Evolutionary conservation across 2,888 invertebrate species (phyloP).

Genomic region (Eupeodes latifasciatus): DNA sequence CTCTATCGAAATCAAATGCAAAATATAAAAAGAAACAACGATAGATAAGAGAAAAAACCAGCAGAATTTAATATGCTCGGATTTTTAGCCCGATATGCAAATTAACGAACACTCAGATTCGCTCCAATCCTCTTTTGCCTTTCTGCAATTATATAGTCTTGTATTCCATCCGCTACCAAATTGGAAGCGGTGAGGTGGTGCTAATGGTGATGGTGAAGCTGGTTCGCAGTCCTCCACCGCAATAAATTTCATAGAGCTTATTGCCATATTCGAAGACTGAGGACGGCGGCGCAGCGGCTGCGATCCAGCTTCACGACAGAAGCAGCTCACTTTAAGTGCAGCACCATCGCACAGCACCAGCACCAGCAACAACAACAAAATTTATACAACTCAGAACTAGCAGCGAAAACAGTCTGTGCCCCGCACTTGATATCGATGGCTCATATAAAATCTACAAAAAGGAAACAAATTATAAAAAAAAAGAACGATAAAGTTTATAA

Average conservation of each 20-base stretch:
- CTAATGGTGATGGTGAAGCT: neutral
- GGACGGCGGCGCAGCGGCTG: neutral
- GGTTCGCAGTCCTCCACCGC: conserved; percentile 66
- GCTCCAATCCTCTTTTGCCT: neutral
- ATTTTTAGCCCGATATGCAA: conserved; percentile 70
- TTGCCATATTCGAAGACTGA: conserved; percentile 59
- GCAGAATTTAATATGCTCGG: conserved; percentile 45
- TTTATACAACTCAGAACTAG: neutral
- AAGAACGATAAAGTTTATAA: conserved; percentile 10
- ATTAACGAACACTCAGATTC: conserved; percentile 55
- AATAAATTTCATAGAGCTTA: conserved; percentile 71
- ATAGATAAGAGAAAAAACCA: neutral
- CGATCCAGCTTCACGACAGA: conserved; percentile 31
- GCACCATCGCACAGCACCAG: neutral
- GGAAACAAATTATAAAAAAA: conserved; percentile 10
- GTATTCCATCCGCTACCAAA: neutral
- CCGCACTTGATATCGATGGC: conserved; percentile 55
- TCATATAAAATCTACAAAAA: conserved; percentile 58
- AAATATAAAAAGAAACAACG: neutral
- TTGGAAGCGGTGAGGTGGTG: neutral
- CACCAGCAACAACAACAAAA: neutral
- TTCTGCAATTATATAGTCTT: neutral
- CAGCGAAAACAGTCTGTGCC: conserved; percentile 33
- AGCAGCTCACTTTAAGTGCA: conserved; percentile 37
- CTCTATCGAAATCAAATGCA: conserved; percentile 34